Percentiles rank a stretch among this genome's conserved stretches.
Conservation (phyloP, 2,888 invertebrate species). For the Tillus elongatus region DNA sequence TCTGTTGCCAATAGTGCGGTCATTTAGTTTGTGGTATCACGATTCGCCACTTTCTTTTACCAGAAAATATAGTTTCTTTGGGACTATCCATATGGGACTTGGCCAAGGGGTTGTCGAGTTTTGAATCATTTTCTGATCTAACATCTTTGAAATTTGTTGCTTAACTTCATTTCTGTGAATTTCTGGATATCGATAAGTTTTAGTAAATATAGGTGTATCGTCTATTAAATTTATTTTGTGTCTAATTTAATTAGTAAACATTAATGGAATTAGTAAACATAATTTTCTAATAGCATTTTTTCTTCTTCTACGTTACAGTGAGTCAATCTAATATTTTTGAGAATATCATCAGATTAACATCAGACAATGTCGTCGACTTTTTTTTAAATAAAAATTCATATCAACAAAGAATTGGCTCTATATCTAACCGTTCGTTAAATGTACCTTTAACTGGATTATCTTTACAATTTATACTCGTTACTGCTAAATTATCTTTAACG, state of each 20-base stretch:
- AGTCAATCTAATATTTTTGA: not conserved
- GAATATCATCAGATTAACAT: too few species aligned
- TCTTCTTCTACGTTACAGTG: not conserved
- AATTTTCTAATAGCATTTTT: too few species aligned
- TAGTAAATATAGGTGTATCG: too few species aligned
- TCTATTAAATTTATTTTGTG: not conserved
- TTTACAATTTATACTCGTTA: not conserved
- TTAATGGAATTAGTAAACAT: too few species aligned
- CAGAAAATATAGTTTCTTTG: not conserved
- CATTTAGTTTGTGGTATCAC: not conserved
- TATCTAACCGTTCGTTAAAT: not conserved
- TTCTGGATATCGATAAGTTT: too few species aligned
- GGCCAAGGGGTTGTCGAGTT: not conserved
- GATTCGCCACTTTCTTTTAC: too few species aligned
- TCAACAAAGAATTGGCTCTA: too few species aligned
- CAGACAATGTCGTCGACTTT: too few species aligned
- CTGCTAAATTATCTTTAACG: too few species aligned
- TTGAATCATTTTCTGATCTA: not conserved
- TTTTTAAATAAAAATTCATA: too few species aligned
- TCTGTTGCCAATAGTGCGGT: not conserved
- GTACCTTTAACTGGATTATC: not conserved
- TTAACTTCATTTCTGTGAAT: slow-evolving; percentile 2
- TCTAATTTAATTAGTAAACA: slow-evolving; percentile 1
- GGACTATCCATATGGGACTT: not conserved
- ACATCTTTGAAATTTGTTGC: not conserved